Evolutionary conservation across 64 coral and sea anemone species (phyloP).

Genomic region (Cladopsammia gracilis): DNA sequence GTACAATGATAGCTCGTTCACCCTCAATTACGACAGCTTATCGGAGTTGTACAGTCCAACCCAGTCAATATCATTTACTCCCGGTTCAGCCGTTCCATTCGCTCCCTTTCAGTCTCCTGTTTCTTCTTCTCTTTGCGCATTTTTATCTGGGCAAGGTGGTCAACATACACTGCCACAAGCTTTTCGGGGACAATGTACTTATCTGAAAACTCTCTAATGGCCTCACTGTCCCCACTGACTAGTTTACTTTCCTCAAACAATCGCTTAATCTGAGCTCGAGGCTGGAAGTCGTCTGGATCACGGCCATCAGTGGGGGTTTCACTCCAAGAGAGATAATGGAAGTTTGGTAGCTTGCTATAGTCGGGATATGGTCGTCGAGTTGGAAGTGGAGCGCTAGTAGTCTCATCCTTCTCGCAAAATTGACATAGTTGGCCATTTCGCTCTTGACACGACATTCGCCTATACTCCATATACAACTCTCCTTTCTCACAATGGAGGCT

Average conservation of each 20-base stretch:
- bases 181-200: constrained; percentile 63
- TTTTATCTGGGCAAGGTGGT: constrained; percentile 56
- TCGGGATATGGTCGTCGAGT: constrained; percentile 35
- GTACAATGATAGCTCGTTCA: constrained; percentile 53
- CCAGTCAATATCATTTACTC: constrained; percentile 55
- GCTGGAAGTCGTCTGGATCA: constrained; percentile 53
- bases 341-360: constrained; percentile 57
- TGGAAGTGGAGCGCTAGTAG: background rate
- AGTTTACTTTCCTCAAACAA: too few species aligned
- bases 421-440: too few species aligned
- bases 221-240: constrained; percentile 7
- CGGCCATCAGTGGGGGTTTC: constrained; percentile 7
- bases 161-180: constrained; percentile 51
- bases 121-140: constrained; percentile 50
- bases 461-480: too few species aligned
- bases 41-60: constrained; percentile 50
- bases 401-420: too few species aligned
- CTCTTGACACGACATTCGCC: too few species aligned
- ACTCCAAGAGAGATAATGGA: constrained; percentile 18
- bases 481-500: too few species aligned
- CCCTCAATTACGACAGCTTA: constrained; percentile 55
- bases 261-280: constrained; percentile 26
- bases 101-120: constrained; percentile 24
- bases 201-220: constrained; percentile 24
- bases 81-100: constrained; percentile 12